Evolutionary conservation across 30 jellyfish, hydroid and myxozoan genomes (phyloP).

Genomic region (Aurelia sp.): DNA sequence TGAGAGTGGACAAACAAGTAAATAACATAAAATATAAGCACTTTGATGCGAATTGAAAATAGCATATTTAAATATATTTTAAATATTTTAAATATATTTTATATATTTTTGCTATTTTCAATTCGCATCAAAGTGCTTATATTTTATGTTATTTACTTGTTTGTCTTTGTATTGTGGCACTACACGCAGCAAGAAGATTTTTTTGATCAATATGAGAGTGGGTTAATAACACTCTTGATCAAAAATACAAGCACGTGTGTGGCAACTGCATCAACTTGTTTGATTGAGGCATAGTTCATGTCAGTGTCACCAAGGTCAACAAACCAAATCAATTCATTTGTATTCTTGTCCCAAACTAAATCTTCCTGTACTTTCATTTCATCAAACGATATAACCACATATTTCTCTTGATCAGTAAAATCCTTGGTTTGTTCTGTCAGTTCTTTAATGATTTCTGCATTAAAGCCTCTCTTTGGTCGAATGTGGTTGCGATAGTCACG

Average conservation of each 20-base stretch:
- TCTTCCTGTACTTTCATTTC: conserved; percentile 71
- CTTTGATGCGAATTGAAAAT: no score
- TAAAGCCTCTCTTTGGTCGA: conserved; percentile 46
- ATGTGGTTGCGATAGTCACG: conserved; percentile 14
- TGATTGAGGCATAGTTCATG: conserved; percentile 41
- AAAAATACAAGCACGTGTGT: conserved; percentile 66
- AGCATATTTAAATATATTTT: no score
- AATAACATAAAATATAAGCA: no score
- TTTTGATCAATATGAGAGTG: no score
- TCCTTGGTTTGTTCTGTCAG: conserved; percentile 6
- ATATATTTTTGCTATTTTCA: no score
- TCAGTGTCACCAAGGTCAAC: conserved; percentile 76
- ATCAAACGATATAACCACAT: conserved; percentile 13
- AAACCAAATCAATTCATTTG: conserved; percentile 71
- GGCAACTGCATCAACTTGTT: conserved; percentile 58
- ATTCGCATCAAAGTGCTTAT: no score
- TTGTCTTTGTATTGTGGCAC: no score
- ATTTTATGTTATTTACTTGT: no score
- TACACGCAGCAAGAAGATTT: no score
- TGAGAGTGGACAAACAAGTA: no score
- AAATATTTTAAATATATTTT: no score
- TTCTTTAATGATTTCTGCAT: conserved; percentile 62
- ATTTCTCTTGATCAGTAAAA: conserved; percentile 28
- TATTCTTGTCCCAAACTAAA: conserved; percentile 82
- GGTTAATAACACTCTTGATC: conserved; percentile 61